Evolutionary conservation across 2,888 invertebrate genomes (phyloP).

Genomic region (Epinotia brunnichana): DNA sequence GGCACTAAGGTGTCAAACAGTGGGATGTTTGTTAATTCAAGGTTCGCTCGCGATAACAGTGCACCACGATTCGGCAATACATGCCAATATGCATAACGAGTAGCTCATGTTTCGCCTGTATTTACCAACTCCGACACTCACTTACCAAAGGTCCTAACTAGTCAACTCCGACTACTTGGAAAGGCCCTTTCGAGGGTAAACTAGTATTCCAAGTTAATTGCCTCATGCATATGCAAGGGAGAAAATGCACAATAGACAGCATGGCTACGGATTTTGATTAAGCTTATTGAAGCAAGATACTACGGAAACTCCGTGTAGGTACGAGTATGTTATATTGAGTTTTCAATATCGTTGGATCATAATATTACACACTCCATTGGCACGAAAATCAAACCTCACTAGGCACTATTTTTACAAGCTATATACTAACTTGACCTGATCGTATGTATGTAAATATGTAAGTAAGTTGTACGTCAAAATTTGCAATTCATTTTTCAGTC

Average conservation of each 20-base stretch:
- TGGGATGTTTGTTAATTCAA: neutral
- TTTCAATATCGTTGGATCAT: neutral
- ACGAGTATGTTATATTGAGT: constrained; percentile 8
- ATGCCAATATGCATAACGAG: constrained; percentile 28
- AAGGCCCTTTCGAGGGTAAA: neutral
- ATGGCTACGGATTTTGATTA: neutral
- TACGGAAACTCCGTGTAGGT: neutral
- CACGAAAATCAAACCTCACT: neutral
- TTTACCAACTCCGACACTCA: neutral
- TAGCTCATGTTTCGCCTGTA: constrained; percentile 13
- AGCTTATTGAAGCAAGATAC: neutral
- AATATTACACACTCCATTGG: neutral
- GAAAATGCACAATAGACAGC: constrained; percentile 28
- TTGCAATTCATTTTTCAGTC: too few relatives aligned
- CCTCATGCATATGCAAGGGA: constrained; percentile 33
- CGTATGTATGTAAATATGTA: too few relatives aligned
- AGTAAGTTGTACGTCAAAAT: too few relatives aligned
- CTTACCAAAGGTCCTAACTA: neutral
- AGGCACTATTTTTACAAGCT: too few relatives aligned
- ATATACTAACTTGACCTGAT: too few relatives aligned
- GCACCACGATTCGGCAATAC: constrained; percentile 18
- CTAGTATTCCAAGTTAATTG: constrained; percentile 2
- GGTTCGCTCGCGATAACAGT: neutral
- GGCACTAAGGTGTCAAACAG: too few relatives aligned
- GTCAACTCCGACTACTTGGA: neutral